phyloP scores from a whole-genome alignment of 2,113 vertebrate genomes.

The Percopsis transmontana region DNA sequence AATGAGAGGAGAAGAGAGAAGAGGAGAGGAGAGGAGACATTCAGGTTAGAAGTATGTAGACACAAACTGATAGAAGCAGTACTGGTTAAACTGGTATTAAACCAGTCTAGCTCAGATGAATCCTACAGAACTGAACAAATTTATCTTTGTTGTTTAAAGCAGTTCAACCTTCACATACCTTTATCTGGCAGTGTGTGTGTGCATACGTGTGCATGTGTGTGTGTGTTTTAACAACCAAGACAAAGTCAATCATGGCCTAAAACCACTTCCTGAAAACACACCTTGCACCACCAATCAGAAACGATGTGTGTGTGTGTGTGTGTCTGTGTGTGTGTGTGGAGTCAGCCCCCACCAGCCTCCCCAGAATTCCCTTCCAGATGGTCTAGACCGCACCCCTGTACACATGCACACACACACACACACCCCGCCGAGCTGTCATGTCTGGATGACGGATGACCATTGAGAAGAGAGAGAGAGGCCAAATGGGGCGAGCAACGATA shows the following conservation, averaged over 20 bases:
- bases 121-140: too few relatives aligned
- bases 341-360: slow-evolving; percentile 55
- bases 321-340: slow-evolving; percentile 16
- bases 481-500: background rate
- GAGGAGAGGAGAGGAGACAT: background rate
- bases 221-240: background rate
- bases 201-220: too few relatives aligned
- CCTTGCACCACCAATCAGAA: background rate
- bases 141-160: too few relatives aligned
- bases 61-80: background rate
- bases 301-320: background rate
- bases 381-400: slow-evolving; percentile 26
- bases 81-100: background rate
- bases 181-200: too few relatives aligned
- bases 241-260: slow-evolving; percentile 35
- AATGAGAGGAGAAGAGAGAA: background rate
- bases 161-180: too few relatives aligned
- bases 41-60: background rate
- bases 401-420: background rate
- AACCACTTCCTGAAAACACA: background rate
- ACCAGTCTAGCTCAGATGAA: too few relatives aligned
- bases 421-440: slow-evolving; percentile 61
- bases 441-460: slow-evolving; percentile 70
- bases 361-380: slow-evolving; percentile 74
- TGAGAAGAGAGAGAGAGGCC: slow-evolving; percentile 29